Conservation (phyloP, 2,888 invertebrate genomes). For the Blomia tropicalis region DNA sequence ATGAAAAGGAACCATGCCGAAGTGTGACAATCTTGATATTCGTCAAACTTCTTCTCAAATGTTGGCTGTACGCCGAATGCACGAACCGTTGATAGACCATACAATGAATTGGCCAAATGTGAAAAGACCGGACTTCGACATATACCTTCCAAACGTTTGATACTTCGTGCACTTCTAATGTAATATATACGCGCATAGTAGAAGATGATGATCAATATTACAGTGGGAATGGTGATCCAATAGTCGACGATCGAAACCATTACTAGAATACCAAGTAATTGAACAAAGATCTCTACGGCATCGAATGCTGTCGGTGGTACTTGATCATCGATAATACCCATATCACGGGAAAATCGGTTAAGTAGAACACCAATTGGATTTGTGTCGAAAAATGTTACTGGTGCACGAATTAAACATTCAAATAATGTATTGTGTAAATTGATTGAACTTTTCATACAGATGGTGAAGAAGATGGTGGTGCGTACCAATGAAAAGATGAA, state of each 20-base stretch:
- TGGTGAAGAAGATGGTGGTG: constrained; percentile 29
- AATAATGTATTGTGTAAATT: constrained; percentile 32
- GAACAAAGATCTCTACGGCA: constrained; percentile 40
- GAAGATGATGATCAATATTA: constrained; percentile 37
- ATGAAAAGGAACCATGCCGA: constrained; percentile 83
- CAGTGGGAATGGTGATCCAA: constrained; percentile 35
- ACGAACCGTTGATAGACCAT: constrained; percentile 76
- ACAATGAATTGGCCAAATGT: constrained; percentile 69
- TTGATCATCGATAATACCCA: constrained; percentile 37
- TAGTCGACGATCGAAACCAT: constrained; percentile 39
- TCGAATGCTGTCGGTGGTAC: constrained; percentile 38
- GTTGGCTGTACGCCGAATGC: constrained; percentile 66
- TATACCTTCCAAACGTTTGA: constrained; percentile 41
- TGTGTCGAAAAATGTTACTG: constrained; percentile 37
- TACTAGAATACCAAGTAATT: constrained; percentile 41
- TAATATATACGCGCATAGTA: constrained; percentile 38
- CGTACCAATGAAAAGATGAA: constrained; percentile 28
- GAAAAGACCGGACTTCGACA: constrained; percentile 85
- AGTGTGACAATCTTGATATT: constrained; percentile 54
- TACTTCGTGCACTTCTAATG: constrained; percentile 38
- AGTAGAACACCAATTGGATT: constrained; percentile 41
- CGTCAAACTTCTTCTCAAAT: constrained; percentile 38
- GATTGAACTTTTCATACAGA: constrained; percentile 30
- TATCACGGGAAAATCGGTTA: constrained; percentile 37
- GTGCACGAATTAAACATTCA: constrained; percentile 34